Conservation (phyloP, 2,797 vertebrate species). For the Micromesistius poutassou region DNA sequence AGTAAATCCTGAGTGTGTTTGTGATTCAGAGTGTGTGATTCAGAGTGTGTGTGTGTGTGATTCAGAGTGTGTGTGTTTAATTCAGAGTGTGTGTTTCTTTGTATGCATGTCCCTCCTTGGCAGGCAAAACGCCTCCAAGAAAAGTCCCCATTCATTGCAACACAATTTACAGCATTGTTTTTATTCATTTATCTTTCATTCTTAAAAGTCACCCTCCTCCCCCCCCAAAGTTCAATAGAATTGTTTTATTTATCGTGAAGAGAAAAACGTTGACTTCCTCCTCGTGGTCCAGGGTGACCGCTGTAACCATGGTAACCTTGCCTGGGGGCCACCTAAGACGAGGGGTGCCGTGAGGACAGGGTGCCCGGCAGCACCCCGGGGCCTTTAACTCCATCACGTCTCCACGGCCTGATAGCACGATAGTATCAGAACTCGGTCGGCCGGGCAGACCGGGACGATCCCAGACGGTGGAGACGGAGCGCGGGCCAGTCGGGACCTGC, state of each 20-base stretch:
- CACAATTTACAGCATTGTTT: background rate
- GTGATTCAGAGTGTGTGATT: constrained; percentile 13
- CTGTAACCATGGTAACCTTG: background rate
- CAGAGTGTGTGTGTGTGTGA: background rate
- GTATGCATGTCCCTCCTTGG: constrained; percentile 3
- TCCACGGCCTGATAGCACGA: background rate
- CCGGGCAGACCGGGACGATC: background rate
- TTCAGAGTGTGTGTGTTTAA: background rate
- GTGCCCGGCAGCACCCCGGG: background rate
- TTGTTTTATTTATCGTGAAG: background rate
- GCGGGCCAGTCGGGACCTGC: background rate
- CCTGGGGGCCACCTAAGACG: background rate
- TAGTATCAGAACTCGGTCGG: background rate
- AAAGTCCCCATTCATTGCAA: background rate
- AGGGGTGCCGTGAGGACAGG: background rate
- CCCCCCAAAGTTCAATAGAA: background rate
- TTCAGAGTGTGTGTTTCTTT: background rate
- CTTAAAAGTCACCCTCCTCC: background rate
- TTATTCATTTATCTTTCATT: background rate
- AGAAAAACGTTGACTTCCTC: background rate
- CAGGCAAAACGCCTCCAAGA: constrained; percentile 8
- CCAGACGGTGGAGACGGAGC: background rate
- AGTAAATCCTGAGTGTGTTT: constrained; percentile 30
- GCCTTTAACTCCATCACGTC: background rate
- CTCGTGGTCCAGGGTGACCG: background rate